Evolutionary conservation across 2,113 vertebrate species (phyloP), one percentile per base, ranked within the genome.

Genomic region (Istiophorus platypterus): DNA sequence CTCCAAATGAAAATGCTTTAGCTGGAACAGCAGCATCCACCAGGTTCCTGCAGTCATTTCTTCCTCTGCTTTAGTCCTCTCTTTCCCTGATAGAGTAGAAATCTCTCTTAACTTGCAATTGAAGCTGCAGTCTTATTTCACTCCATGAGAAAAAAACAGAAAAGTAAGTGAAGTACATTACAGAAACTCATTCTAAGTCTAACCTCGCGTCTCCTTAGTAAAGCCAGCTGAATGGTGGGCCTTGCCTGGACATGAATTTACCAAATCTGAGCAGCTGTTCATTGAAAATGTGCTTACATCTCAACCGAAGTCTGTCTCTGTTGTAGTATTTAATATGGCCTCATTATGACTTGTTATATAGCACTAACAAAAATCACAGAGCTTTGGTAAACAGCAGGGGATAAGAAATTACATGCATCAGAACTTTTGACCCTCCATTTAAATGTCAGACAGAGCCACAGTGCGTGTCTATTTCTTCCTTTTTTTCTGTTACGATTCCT

Each of bases 121-220:
- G 20, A 63, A 69, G 63, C 41, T 1, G 13, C 65, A 17, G 51
- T 82, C 57, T 64, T 80, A 72, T 76, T 86, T 85, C 26, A 29
- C 66, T 79, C 72, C 75, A n/a, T 54, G 70, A 73, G 73, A 67
- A 39, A 14, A 41, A 66, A 41, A 56, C 22, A 78, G 58, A 70
- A 59, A 71, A 81, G 42, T 68, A 66, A 79, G 61, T 72, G 61
- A 84, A 72, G 76, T 59, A 70, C 61, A 85, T 84, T 20, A 73
- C 47, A 79, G 70, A 82, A 72, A 68, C 47, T 52, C 34, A 63
- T 27, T 65, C 72, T 72, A n/a, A 45, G 29, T 62, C 41, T 51
- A 42, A 51, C 73, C 41, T 72, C 15, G 11, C 67, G 69, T 57
- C 59, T 83, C 24, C 49, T 67, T 49, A 47, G 73, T 65, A 73